These are phyloP conservation scores for Drosophila vallismaia DNA, from an alignment of 2,888 invertebrate species.

Conservation along the genomic window DNA sequence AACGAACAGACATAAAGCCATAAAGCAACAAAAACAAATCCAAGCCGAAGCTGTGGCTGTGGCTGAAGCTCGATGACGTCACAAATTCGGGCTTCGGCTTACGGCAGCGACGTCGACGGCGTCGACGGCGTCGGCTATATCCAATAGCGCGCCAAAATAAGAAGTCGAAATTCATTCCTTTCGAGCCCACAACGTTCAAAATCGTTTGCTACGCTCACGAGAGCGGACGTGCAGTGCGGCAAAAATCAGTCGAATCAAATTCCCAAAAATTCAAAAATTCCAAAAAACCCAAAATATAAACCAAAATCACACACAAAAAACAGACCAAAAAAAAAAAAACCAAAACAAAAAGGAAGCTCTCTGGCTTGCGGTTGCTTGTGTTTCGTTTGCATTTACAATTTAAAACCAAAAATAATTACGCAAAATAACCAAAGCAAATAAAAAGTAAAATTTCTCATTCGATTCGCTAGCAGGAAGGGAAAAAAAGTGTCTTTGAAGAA, in stretches of 20 bases:
- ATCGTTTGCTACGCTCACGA: constrained; percentile 82
- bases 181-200: constrained; percentile 74
- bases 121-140: constrained; percentile 36
- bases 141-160: constrained; percentile 81
- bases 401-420: constrained; percentile 23
- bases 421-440: constrained; percentile 39
- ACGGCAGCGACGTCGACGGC: constrained; percentile 20
- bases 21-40: constrained; percentile 27
- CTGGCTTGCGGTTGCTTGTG: constrained; percentile 40
- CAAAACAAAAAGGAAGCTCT: constrained; percentile 9
- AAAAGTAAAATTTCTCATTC: neutral
- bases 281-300: constrained; percentile 37
- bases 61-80: constrained; percentile 62
- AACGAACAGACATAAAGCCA: constrained; percentile 16
- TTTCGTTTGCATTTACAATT: constrained; percentile 43
- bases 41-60: constrained; percentile 28
- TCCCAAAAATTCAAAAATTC: constrained; percentile 48
- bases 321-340: constrained; percentile 43
- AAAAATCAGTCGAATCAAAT: constrained; percentile 45
- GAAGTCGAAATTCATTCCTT: constrained; percentile 80
- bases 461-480: neutral
- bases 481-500: constrained; percentile 18
- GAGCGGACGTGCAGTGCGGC: constrained; percentile 83
- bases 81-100: constrained; percentile 42
- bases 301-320: constrained; percentile 34